Evolutionary conservation across 2,888 invertebrate species (phyloP), one percentile per base, ranked within the genome.

Genomic region (Mechanitis messenoides): DNA sequence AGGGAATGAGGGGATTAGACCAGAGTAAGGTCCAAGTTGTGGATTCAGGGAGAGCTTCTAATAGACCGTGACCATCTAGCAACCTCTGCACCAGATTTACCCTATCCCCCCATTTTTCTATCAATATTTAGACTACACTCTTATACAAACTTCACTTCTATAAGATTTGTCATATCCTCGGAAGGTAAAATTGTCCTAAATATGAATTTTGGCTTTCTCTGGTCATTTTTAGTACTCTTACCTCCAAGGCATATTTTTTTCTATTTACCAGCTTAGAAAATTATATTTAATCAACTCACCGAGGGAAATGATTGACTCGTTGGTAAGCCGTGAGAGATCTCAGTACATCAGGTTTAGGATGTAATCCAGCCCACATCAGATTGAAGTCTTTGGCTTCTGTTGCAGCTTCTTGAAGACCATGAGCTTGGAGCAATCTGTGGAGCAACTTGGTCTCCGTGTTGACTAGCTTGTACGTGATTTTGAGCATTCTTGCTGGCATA

Each of bases 291-390:
- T 35, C 55, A 11, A 68, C 77, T 80, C 78, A 94, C 94, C 94
- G 93, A 6, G 98, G 98, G 82, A 98, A 98, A 85, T 98, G 98
- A 82, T 98, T 98, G 63, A 98, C 95, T 75, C 97, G 92, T 85
- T 98, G 98, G 83, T 97, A 95, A n/a, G 95, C 93, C 55, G 94
- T 92, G 72, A 98, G 84, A 56, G 94, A 92, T 69, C 97, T 91
- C 60, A 98, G 88, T 20, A 95, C 93, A 74, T 97, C 97, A 35
- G 97, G 96, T 80, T 97, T 97, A 42, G 97, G 95, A 78, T 98
- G 97, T 54, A 95, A 93, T 35, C 97, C 97, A 45, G 97, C 96
- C 98, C 98, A 98, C 58, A 98, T 83, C 54, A 98, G 86, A 83
- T 96, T 98, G 84, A 95, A 98, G 77, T 95, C 95, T 61, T 94